Base-by-base conservation (phyloP, 2,113 vertebrate species). In the Gulo gulo region DNA sequence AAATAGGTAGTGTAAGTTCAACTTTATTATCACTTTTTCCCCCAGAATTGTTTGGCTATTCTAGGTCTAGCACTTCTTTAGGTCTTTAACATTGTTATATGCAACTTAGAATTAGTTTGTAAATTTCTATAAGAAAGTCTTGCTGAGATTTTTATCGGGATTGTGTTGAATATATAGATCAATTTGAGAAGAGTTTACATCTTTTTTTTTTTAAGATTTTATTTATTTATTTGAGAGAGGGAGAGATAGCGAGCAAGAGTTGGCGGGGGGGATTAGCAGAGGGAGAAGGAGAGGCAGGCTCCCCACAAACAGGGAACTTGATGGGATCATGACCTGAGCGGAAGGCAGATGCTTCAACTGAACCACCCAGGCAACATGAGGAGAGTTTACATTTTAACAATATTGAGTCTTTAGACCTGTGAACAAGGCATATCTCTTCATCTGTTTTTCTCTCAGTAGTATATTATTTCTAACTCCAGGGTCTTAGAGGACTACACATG, bases 371-470 rank as follows among this genome's bases (percentile, higher is more conserved):
- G 23, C 59, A 61, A 61, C 59, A 20, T 57, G 47, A 69, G 18
- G 47, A 74, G 45, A 42, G 71, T 73, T 73, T 24, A 42, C 69
- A 73, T 73, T 36, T 73, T 89, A 86, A 80, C 23, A 65, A 42
- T 87, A 55, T 34, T 73, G 59, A 14, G 11, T 31, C 59, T 96
- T 87, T 87, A 63, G 31, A 47, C 10, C 47, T 16, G 34, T 87
- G 52, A 91, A 24, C 80, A 80, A 63, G n/a, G 16, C 26, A 31
- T 67, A 59, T 21, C 34, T 50, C 34, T 89, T 80, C 6, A 73
- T 81, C 84, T 96, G 73, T 86, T 81, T 80, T 94, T 74, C 20
- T 45, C n/a, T 90, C 74, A 87, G 65, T 13, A 94, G 52, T 73
- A 47, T 81, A 74, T 78, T 21, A 13, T 78, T 96, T 95, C 59